These are phyloP conservation scores for Acronicta psi DNA, from an alignment of 2,888 invertebrate genomes.

Conservation along the genomic window DNA sequence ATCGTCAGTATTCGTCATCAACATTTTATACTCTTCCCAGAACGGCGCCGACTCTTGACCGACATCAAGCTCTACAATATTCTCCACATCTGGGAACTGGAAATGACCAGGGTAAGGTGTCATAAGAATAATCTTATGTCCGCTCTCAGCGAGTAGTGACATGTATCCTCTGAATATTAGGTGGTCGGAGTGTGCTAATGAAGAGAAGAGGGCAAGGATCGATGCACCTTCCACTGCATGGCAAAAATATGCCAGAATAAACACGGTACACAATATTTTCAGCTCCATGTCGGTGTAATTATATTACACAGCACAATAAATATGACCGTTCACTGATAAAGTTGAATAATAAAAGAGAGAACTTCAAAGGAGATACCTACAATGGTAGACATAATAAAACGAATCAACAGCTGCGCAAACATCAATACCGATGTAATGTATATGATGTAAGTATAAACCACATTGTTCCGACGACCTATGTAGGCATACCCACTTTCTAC, in stretches of 20 bases:
- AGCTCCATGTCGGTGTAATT: slow-evolving; percentile 58
- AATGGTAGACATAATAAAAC: slow-evolving; percentile 29
- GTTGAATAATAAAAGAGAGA: slow-evolving; percentile 56
- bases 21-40: slow-evolving; percentile 77
- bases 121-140: slow-evolving; percentile 80
- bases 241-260: slow-evolving; percentile 58
- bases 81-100: slow-evolving; percentile 72
- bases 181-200: slow-evolving; percentile 81
- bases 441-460: slow-evolving; percentile 22
- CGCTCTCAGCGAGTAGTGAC: slow-evolving; percentile 72
- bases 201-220: slow-evolving; percentile 80
- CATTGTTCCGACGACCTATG: slow-evolving; percentile 30
- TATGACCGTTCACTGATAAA: slow-evolving; percentile 48
- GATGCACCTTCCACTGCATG: slow-evolving; percentile 67
- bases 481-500: slow-evolving; percentile 1
- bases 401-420: slow-evolving; percentile 67
- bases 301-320: slow-evolving; percentile 34
- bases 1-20: slow-evolving; percentile 79
- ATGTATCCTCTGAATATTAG: slow-evolving; percentile 79
- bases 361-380: slow-evolving; percentile 35
- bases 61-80: slow-evolving; percentile 79
- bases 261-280: slow-evolving; percentile 54
- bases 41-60: slow-evolving; percentile 73
- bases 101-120: slow-evolving; percentile 83
- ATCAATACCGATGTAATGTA: slow-evolving; percentile 51